Evolutionary conservation across 1,140 invertebrate species (phyloP).

Genomic region (Episyrphus balteatus): DNA sequence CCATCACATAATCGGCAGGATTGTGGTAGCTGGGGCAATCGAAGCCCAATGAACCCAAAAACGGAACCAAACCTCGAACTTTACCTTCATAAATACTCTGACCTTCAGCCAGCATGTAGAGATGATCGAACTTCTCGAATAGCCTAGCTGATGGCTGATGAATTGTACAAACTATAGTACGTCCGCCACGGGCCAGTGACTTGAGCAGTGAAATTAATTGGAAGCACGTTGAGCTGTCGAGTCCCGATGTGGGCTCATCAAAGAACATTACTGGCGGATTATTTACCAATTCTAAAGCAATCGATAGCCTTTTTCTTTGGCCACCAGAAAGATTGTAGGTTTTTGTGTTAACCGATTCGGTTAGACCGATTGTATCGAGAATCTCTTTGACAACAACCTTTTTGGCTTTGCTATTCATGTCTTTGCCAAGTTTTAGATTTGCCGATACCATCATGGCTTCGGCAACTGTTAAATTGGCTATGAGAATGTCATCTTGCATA

Average conservation of each 20-base stretch:
- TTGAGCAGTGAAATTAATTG: constrained; percentile 78
- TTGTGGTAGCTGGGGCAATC: constrained; percentile 91
- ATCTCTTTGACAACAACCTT: constrained; percentile 73
- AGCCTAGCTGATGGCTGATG: constrained; percentile 92
- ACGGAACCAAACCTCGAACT: constrained; percentile 71
- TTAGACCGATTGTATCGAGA: constrained; percentile 60
- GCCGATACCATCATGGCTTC: constrained; percentile 87
- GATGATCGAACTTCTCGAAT: constrained; percentile 91
- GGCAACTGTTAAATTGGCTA: constrained; percentile 75
- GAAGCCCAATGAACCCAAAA: constrained; percentile 68
- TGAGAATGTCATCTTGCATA: constrained; percentile 89
- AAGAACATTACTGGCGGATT: constrained; percentile 96
- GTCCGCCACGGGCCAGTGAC: constrained; percentile 63
- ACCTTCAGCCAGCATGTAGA: constrained; percentile 82
- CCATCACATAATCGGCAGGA: constrained; percentile 92
- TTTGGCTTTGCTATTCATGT: constrained; percentile 60
- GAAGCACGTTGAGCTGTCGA: constrained; percentile 86
- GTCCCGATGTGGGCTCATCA: constrained; percentile 92
- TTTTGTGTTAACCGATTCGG: constrained; percentile 65
- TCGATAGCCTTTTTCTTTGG: constrained; percentile 83
- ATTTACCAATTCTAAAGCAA: constrained; percentile 74
- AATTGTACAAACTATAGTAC: constrained; percentile 89
- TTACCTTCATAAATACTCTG: constrained; percentile 85
- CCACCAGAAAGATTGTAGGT: constrained; percentile 80
- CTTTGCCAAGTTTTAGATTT: constrained; percentile 81